A percentile compares a stretch with the other conserved stretches of the same genome.
Conservation (phyloP, 2,888 invertebrate genomes). For the Erebia palarica region DNA sequence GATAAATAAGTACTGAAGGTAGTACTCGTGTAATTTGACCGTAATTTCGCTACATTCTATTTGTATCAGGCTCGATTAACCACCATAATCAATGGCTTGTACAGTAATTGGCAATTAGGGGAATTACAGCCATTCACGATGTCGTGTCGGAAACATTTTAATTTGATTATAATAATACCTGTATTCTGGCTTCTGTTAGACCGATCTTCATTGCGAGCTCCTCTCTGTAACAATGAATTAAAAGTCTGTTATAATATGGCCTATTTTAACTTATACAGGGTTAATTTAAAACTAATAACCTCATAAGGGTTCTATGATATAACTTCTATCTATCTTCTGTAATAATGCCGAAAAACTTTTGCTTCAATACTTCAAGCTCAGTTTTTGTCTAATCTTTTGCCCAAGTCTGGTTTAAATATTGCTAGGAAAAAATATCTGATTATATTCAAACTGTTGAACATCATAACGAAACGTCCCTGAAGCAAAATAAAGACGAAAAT, state of each 20-base stretch:
- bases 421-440: too few relatives aligned
- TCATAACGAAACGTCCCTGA: too few relatives aligned
- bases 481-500: too few relatives aligned
- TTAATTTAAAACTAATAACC: too few relatives aligned
- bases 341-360: too few relatives aligned
- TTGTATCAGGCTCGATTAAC: conserved; percentile 36
- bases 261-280: not conserved
- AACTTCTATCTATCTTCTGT: too few relatives aligned
- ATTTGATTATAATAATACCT: conserved; percentile 86
- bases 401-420: too few relatives aligned
- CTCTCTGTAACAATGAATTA: conserved; percentile 87
- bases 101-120: conserved; percentile 32
- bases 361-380: too few relatives aligned
- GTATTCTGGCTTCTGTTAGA: conserved; percentile 96
- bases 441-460: too few relatives aligned
- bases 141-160: conserved; percentile 36
- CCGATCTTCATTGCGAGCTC: conserved; percentile 97
- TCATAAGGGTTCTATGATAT: too few relatives aligned
- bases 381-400: too few relatives aligned
- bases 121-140: conserved; percentile 33
- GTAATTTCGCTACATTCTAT: conserved; percentile 32
- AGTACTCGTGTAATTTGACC: conserved; percentile 26
- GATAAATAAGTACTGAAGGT: not conserved
- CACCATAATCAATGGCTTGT: conserved; percentile 35
- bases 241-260: conserved; percentile 17